Conservation (phyloP, 2,888 invertebrate genomes). For the Eupelmus urozonus region DNA sequence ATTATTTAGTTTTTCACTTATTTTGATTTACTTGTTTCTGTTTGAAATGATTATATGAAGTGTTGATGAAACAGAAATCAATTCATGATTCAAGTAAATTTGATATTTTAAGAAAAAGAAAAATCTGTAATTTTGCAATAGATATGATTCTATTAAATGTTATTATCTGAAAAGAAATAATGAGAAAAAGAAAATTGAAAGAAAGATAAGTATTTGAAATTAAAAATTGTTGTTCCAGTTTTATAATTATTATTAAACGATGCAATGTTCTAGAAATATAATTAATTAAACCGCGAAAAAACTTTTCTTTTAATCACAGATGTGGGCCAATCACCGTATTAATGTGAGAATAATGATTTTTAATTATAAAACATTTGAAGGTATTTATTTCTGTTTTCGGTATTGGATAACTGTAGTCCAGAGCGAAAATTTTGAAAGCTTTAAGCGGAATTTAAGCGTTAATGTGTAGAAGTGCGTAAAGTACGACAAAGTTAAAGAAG, state of each 20-base stretch:
- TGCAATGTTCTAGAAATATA: too few relatives aligned
- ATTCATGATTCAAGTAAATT: neutral
- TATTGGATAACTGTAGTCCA: conserved; percentile 73
- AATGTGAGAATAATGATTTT: neutral
- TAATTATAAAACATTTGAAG: neutral
- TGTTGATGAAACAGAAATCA: neutral
- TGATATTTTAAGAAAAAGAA: neutral
- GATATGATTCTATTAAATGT: too few relatives aligned
- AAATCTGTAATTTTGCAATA: neutral
- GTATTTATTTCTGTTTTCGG: conserved; percentile 61
- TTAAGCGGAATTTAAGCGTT: conserved; percentile 49
- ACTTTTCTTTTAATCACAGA: conserved; percentile 38
- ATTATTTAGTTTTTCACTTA: conserved; percentile 36
- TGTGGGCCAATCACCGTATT: neutral
- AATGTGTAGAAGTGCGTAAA: conserved; percentile 56
- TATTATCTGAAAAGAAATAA: neutral
- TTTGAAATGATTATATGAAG: too few relatives aligned
- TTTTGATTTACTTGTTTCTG: too few relatives aligned
- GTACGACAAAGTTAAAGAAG: conserved; percentile 37
- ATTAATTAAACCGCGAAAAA: conserved; percentile 44
- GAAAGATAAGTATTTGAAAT: neutral
- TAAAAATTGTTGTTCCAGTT: too few relatives aligned
- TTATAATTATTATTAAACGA: too few relatives aligned
- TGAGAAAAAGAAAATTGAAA: neutral
- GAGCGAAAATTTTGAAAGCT: conserved; percentile 50